phyloP scores from a whole-genome alignment of 2,888 invertebrate genomes.

The Eupsilia transversa region DNA sequence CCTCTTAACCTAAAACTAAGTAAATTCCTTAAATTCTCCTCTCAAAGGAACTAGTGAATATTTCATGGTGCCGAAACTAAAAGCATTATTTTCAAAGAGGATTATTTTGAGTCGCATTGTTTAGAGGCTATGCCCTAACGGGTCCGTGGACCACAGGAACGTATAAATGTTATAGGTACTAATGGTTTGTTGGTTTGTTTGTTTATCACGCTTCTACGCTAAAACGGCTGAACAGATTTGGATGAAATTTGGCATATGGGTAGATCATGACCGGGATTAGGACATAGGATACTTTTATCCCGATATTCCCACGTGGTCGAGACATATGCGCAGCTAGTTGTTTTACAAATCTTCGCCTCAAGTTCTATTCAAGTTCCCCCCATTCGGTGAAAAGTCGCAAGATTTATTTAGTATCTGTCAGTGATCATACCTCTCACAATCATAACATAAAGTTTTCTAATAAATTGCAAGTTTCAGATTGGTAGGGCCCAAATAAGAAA shows the following conservation, averaged over 20 bases:
- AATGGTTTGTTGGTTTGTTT: no score
- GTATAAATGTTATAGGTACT: not conserved
- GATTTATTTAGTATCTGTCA: not conserved
- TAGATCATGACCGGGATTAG: no score
- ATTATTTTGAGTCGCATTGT: conserved; percentile 35
- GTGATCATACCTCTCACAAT: not conserved
- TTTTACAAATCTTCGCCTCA: no score
- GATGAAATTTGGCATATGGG: no score
- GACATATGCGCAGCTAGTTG: no score
- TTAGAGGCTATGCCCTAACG: not conserved
- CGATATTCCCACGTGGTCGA: no score
- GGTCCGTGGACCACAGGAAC: conserved; percentile 20
- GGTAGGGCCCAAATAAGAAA: conserved; percentile 38
- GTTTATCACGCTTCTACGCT: no score
- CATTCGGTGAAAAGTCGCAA: not conserved
- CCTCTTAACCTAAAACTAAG: not conserved
- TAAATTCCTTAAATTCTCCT: conserved; percentile 22
- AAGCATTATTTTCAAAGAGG: conserved; percentile 38
- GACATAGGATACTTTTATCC: no score
- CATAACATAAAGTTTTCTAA: conserved; percentile 38
- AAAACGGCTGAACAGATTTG: no score
- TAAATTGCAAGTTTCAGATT: conserved; percentile 29
- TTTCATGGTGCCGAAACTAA: conserved; percentile 29
- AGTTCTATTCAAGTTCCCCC: no score
- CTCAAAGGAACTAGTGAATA: conserved; percentile 41